Evolutionary conservation across 1,140 invertebrate genomes (phyloP).

Genomic region (Anoplolepis gracilipes): DNA sequence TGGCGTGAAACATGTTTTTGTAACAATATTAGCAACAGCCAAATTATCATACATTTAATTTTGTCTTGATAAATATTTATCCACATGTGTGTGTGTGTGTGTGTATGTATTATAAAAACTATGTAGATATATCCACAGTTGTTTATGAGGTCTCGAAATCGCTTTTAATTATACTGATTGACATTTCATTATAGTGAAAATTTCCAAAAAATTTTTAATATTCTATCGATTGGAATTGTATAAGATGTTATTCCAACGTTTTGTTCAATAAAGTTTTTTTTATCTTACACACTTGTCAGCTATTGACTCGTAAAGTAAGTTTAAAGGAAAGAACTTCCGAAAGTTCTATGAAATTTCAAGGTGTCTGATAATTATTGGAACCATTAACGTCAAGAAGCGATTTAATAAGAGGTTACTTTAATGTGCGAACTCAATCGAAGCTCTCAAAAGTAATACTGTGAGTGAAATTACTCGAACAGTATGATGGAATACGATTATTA

Average conservation of each 20-base stretch:
- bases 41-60: not conserved
- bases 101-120: too few species aligned
- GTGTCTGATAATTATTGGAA: not conserved
- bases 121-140: not conserved
- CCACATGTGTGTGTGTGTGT: not conserved
- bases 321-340: not conserved
- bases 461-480: slow-evolving; percentile 9
- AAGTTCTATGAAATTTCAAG: not conserved
- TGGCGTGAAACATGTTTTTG: not conserved
- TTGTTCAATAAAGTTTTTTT: not conserved
- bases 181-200: not conserved
- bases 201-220: not conserved
- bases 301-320: not conserved
- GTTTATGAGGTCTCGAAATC: not conserved
- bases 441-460: not conserved
- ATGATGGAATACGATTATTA: slow-evolving; percentile 17
- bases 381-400: not conserved
- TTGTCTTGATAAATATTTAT: not conserved
- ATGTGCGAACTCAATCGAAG: slow-evolving; percentile 16
- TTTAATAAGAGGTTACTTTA: slow-evolving; percentile 10
- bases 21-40: not conserved
- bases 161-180: slow-evolving; percentile 10
- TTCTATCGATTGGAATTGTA: not conserved
- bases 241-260: not conserved
- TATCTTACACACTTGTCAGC: not conserved